A percentile compares a stretch with the other conserved stretches of the same genome.
Evolutionary conservation across 1,140 invertebrate genomes (phyloP).

Genomic region (Nebria ingens): DNA sequence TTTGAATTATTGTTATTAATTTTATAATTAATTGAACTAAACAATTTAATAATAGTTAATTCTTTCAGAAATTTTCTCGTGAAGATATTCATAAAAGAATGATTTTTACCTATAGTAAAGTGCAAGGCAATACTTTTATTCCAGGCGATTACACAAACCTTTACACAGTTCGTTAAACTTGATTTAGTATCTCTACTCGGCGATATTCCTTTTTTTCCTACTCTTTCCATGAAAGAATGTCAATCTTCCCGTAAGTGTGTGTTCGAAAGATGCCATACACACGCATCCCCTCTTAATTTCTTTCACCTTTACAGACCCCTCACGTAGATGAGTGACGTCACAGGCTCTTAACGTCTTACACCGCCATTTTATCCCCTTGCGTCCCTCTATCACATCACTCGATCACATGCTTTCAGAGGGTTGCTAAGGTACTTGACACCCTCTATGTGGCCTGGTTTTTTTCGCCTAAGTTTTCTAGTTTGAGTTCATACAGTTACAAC

Average conservation of each 20-base stretch:
- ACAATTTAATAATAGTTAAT: background rate
- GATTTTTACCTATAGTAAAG: background rate
- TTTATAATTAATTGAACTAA: background rate
- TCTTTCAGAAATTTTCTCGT: background rate
- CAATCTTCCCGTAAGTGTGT: no score
- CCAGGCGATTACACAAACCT: background rate
- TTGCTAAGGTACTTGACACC: slow-evolving; percentile 16
- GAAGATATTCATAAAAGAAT: background rate
- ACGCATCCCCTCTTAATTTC: slow-evolving; percentile 1
- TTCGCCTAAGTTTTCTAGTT: no score
- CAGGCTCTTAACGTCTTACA: no score
- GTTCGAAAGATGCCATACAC: background rate
- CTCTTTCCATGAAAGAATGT: no score
- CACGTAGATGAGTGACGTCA: background rate
- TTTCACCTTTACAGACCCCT: background rate
- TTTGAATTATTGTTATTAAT: background rate
- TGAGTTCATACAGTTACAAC: no score
- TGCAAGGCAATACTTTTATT: background rate
- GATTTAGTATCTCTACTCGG: background rate
- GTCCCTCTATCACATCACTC: background rate
- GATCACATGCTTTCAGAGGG: slow-evolving; percentile 9
- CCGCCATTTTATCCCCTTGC: slow-evolving; percentile 7
- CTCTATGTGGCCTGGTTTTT: slow-evolving; percentile 20
- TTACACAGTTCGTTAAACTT: no score
- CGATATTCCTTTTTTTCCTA: background rate